Conservation (phyloP, 2,888 invertebrate genomes). For the Thalpophila matura region DNA sequence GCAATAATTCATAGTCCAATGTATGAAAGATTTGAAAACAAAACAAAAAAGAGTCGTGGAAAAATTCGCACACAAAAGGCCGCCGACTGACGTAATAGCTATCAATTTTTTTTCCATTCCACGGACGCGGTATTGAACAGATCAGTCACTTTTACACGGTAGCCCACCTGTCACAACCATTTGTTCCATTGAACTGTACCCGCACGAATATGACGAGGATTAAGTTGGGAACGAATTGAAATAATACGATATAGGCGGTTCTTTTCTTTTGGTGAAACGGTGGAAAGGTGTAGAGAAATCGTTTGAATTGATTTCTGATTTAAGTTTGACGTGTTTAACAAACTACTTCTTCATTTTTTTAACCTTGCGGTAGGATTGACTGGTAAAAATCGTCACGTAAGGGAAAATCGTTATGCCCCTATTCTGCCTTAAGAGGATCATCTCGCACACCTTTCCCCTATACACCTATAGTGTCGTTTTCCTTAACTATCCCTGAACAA, state of each 20-base stretch:
- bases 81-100: constrained; percentile 70
- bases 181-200: constrained; percentile 55
- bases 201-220: constrained; percentile 53
- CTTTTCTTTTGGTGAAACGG: constrained; percentile 13
- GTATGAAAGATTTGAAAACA: constrained; percentile 39
- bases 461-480: too few species aligned
- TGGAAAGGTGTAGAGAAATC: background rate
- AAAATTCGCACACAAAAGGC: constrained; percentile 67
- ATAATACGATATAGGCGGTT: constrained; percentile 43
- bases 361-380: background rate
- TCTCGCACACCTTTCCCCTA: too few species aligned
- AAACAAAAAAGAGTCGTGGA: constrained; percentile 42
- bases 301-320: constrained; percentile 21
- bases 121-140: constrained; percentile 72
- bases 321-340: constrained; percentile 9
- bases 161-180: constrained; percentile 62
- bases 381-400: too few species aligned
- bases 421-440: too few species aligned
- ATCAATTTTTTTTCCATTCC: constrained; percentile 77
- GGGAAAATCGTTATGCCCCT: too few species aligned
- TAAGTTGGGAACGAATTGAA: constrained; percentile 45
- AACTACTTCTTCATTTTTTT: background rate
- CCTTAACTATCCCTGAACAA: too few species aligned
- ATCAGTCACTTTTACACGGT: constrained; percentile 76
- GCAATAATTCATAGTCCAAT: constrained; percentile 33